Conservation (phyloP, 2,888 invertebrate genomes). For the Apomyelois bistriatella region DNA sequence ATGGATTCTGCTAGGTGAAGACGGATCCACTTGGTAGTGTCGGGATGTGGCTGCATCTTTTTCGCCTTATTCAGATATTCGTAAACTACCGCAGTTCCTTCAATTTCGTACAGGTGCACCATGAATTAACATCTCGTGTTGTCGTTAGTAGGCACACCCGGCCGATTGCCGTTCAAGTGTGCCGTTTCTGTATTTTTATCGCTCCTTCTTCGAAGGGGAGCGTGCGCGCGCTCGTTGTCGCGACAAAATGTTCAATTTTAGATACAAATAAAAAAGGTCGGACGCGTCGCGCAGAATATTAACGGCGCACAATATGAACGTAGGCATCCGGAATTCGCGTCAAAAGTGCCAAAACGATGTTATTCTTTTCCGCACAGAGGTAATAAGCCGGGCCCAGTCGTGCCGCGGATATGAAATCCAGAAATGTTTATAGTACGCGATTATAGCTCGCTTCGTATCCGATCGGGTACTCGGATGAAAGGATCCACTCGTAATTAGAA, state of each 20-base stretch:
- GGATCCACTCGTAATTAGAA: slow-evolving; percentile 68
- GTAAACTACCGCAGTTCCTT: too few relatives aligned
- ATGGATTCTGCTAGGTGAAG: neutral
- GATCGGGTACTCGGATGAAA: slow-evolving; percentile 67
- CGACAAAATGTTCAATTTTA: slow-evolving; percentile 80
- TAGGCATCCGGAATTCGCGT: slow-evolving; percentile 75
- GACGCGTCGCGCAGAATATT: slow-evolving; percentile 76
- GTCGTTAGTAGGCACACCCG: slow-evolving; percentile 52
- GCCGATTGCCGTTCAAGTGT: slow-evolving; percentile 52
- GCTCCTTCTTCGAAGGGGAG: slow-evolving; percentile 61
- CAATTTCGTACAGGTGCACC: slow-evolving; percentile 32
- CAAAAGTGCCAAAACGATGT: slow-evolving; percentile 78
- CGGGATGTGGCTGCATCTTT: too few relatives aligned
- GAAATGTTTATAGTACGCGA: slow-evolving; percentile 73
- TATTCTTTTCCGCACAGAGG: slow-evolving; percentile 76
- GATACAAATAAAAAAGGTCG: slow-evolving; percentile 80
- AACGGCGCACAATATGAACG: slow-evolving; percentile 78
- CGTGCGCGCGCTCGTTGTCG: slow-evolving; percentile 69
- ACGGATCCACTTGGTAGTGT: too few relatives aligned
- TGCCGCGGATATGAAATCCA: slow-evolving; percentile 76
- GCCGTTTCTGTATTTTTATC: slow-evolving; percentile 67
- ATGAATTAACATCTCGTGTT: slow-evolving; percentile 42
- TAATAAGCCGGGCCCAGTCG: slow-evolving; percentile 71
- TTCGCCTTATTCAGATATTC: too few relatives aligned
- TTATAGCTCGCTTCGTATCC: slow-evolving; percentile 68